Base-by-base conservation (phyloP, 1,140 invertebrate genomes). In the Conus betulinus region DNA sequence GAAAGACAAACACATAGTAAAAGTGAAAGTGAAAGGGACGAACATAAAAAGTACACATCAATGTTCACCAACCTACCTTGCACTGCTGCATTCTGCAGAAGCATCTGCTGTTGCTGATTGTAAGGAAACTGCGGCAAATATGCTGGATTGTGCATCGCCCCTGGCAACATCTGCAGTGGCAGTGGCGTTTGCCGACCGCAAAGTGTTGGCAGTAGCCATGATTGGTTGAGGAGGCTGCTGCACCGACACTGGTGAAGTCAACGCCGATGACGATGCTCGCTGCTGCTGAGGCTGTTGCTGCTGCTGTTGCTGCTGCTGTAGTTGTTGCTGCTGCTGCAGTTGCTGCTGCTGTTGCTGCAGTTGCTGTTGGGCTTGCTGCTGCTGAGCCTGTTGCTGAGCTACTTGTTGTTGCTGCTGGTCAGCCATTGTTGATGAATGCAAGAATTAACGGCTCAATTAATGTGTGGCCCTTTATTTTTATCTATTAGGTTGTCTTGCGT, bases 41-140 rank as follows among this genome's bases (percentile, higher is more conserved):
- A 8, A 17, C n/a, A 53, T 20, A 84, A 15, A 76, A 27, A 52
- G 60, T 53, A 55, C 79, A 39, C 39, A 39, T 39, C 3, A 39
- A 39, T 39, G 39, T 39, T 81, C 20, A 25, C 5, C 25, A 17
- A 83, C 84, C 89, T 85, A 93, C 93, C 93, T 91, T 93, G 93
- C 84, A 93, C 92, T 57, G 92, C 92, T 39, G 39, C 39, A 89
- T 93, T 93, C 85, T 93, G 93, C 74, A 93, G 86, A 91, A 93
- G 92, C n/a, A 93, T 63, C 84, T 93, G 92, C 88, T 93, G 92
- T 57, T n/a, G 91, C 85, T 92, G 91, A 76, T 91, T 91, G 91
- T 94, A 92, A 55, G 91, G 88, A 39, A 98, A 95, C 93, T 98
- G 97, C 91, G 97, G 97, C 86, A 98, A 95, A 94, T 98, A 98